These are phyloP conservation scores for Hormaphis cornu DNA, from an alignment of 1,140 invertebrate species.

Conservation along the genomic window DNA sequence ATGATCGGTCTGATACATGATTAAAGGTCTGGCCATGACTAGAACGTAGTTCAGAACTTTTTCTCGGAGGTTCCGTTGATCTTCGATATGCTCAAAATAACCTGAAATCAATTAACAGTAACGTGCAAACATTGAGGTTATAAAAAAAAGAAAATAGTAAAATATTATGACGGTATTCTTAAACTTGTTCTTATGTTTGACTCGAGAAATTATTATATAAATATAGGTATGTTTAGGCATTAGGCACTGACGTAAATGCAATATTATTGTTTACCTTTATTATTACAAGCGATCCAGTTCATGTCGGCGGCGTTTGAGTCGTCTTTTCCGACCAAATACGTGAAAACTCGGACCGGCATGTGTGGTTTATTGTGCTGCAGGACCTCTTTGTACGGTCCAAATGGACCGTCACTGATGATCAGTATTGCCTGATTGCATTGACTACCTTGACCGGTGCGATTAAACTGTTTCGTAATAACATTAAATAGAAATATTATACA, in stretches of 20 bases:
- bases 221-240: not conserved
- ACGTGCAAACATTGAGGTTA: not conserved
- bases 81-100: slow-evolving; percentile 77
- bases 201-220: too few species aligned
- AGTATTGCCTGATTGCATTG: slow-evolving; percentile 98
- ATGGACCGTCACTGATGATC: slow-evolving; percentile 84
- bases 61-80: slow-evolving; percentile 67
- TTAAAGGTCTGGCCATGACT: slow-evolving; percentile 80
- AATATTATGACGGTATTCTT: not conserved
- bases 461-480: slow-evolving; percentile 52
- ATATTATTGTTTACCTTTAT: slow-evolving; percentile 65
- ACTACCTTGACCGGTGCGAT: slow-evolving; percentile 66
- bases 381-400: slow-evolving; percentile 53
- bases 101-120: slow-evolving; percentile 50
- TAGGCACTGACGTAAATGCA: not conserved
- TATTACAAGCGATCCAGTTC: slow-evolving; percentile 87
- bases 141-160: not conserved
- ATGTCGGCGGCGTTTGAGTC: slow-evolving; percentile 74
- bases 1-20: slow-evolving; percentile 80
- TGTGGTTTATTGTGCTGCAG: slow-evolving; percentile 82
- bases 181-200: not conserved
- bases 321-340: slow-evolving; percentile 90
- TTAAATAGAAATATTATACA: not conserved
- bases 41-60: slow-evolving; percentile 88
- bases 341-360: slow-evolving; percentile 88